These are phyloP conservation scores for Pipistrellus pipistrellus DNA, from an alignment of 2,797 vertebrate species.

Conservation along the genomic window DNA sequence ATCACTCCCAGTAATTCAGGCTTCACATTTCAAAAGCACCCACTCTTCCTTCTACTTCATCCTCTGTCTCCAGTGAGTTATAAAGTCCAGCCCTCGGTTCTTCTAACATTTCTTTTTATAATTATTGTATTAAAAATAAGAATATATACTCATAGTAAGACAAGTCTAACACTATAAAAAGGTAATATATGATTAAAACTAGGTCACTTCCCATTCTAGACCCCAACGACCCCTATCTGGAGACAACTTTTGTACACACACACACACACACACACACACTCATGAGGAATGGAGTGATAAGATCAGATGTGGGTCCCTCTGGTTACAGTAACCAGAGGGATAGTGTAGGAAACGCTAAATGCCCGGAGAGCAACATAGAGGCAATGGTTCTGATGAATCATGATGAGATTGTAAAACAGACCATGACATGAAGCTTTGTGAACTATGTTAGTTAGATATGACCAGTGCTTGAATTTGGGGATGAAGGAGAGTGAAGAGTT, in stretches of 20 bases:
- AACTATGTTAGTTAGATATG: background rate
- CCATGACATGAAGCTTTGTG: background rate
- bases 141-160: background rate
- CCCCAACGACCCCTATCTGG: background rate
- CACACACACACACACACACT: background rate
- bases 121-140: constrained; percentile 8
- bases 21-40: background rate
- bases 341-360: background rate
- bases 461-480: background rate
- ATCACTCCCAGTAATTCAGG: background rate
- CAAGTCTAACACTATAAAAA: background rate
- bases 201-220: background rate
- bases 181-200: background rate
- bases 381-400: background rate
- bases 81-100: background rate
- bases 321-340: too few species aligned
- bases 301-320: background rate
- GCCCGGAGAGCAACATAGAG: background rate
- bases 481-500: background rate
- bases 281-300: accelerated
- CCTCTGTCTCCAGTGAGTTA: background rate
- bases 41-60: background rate
- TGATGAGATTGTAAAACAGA: background rate
- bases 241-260: background rate
- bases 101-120: background rate